phyloP scores from a whole-genome alignment of 2,797 vertebrate genomes.

The Spinibarbus caldwelli region DNA sequence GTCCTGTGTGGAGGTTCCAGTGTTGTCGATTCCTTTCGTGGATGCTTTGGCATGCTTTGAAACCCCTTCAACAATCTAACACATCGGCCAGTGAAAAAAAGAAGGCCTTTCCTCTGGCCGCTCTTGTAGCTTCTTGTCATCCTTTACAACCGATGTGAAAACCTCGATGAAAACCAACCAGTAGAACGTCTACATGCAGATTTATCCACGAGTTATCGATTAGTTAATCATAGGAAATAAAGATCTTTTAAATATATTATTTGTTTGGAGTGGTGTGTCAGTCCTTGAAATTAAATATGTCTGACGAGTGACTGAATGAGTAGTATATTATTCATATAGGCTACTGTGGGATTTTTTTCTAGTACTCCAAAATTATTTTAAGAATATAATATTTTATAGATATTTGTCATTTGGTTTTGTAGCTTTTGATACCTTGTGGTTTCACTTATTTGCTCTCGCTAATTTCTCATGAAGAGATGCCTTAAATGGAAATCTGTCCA shows the following conservation, averaged over 20 bases:
- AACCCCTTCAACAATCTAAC: slow-evolving; percentile 61
- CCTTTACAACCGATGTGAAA: slow-evolving; percentile 66
- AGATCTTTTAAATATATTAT: slow-evolving; percentile 75
- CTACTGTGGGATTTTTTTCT: background rate
- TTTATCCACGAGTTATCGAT: slow-evolving; percentile 71
- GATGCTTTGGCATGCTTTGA: slow-evolving; percentile 75
- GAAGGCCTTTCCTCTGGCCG: slow-evolving; percentile 58
- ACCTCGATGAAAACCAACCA: slow-evolving; percentile 67
- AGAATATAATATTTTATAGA: too few species aligned
- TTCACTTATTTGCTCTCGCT: background rate
- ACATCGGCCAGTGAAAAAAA: slow-evolving; percentile 68
- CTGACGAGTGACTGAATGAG: too few species aligned
- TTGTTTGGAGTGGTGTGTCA: slow-evolving; percentile 63
- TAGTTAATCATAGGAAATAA: slow-evolving; percentile 78
- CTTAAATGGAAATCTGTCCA: background rate
- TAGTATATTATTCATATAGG: background rate
- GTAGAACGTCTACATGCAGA: slow-evolving; percentile 65
- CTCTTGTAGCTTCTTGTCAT: slow-evolving; percentile 67
- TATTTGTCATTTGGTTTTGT: background rate
- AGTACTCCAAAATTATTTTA: too few species aligned
- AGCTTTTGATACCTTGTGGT: background rate
- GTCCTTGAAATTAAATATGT: background rate
- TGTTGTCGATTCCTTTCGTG: slow-evolving; percentile 76
- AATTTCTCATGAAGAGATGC: background rate
- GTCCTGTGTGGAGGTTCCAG: slow-evolving; percentile 69